phyloP scores from a whole-genome alignment of 2,797 vertebrate species.

The Sebastes elongatus region DNA sequence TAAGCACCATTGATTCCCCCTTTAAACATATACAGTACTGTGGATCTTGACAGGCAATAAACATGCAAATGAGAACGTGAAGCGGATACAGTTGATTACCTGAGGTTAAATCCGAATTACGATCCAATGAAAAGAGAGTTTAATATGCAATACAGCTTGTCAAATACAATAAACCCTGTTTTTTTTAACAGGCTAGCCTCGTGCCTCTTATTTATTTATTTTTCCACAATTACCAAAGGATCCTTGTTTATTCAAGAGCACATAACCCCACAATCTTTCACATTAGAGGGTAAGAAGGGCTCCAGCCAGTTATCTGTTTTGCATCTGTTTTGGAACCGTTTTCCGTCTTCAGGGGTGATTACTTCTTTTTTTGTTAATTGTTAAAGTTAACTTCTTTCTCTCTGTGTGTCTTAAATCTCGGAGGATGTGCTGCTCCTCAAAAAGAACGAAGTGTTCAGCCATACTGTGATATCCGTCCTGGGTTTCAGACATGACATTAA shows the following conservation, averaged over 20 bases:
- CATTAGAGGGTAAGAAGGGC: background rate
- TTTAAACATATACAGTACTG: background rate
- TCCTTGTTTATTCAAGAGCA: conserved; percentile 1
- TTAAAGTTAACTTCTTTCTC: background rate
- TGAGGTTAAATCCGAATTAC: conserved; percentile 27
- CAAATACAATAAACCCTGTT: conserved; percentile 1
- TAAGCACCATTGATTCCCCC: background rate
- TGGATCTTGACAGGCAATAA: conserved; percentile 35
- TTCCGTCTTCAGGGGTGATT: background rate
- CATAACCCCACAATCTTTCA: conserved; percentile 2
- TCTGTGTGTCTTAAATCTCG: background rate
- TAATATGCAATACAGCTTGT: conserved; percentile 1
- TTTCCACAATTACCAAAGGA: background rate
- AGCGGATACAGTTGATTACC: conserved; percentile 7
- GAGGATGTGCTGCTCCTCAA: background rate
- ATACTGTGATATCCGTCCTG: background rate
- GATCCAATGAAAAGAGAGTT: conserved; percentile 7
- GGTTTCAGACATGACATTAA: conserved; percentile 22
- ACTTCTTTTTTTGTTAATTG: background rate
- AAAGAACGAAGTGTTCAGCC: conserved; percentile 12
- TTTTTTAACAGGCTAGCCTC: background rate
- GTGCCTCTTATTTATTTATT: background rate
- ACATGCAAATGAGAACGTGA: conserved; percentile 46
- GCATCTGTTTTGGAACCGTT: too few species aligned
- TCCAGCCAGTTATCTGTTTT: conserved; percentile 9